phyloP scores from a whole-genome alignment of 64 coral and sea anemone species.

The Pachyseris speciosa region DNA sequence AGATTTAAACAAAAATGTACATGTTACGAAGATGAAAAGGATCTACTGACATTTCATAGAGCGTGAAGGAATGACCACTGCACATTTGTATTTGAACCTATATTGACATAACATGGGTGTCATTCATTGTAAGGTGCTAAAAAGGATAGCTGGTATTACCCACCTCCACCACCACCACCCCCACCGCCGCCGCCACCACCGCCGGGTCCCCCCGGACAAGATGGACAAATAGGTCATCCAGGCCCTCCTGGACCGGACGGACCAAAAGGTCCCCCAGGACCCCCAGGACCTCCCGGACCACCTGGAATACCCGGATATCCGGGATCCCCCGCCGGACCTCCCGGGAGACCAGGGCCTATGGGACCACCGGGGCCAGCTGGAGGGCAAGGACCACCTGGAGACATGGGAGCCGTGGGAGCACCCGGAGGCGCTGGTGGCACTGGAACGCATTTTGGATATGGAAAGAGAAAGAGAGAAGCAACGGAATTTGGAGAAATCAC shows the following conservation, averaged over 20 bases:
- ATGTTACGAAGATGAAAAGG: no score
- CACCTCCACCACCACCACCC: slow-evolving; percentile 61
- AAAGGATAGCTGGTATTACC: slow-evolving; percentile 33
- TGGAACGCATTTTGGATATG: slow-evolving; percentile 14
- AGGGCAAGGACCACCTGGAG: slow-evolving; percentile 81
- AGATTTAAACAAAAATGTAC: no score
- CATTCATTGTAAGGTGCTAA: not conserved
- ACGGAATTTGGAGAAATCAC: slow-evolving; percentile 31
- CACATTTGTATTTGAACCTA: no score
- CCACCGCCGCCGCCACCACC: slow-evolving; percentile 81
- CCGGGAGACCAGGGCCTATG: slow-evolving; percentile 76
- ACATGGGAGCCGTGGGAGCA: slow-evolving; percentile 76
- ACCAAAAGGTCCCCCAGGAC: slow-evolving; percentile 93
- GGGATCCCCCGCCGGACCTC: slow-evolving; percentile 81
- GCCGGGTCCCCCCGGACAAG: slow-evolving; percentile 85
- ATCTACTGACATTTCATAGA: no score
- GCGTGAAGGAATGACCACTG: no score
- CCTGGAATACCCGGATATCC: slow-evolving; percentile 84
- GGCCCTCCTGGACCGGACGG: slow-evolving; percentile 87
- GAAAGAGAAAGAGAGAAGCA: slow-evolving; percentile 31
- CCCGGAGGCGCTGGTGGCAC: slow-evolving; percentile 47
- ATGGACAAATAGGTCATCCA: slow-evolving; percentile 82
- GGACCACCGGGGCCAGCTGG: slow-evolving; percentile 86
- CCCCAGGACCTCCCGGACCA: slow-evolving; percentile 82
- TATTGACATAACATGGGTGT: not conserved